phyloP scores from a whole-genome alignment of 2,113 vertebrate species.

The Penelope pileata region DNA sequence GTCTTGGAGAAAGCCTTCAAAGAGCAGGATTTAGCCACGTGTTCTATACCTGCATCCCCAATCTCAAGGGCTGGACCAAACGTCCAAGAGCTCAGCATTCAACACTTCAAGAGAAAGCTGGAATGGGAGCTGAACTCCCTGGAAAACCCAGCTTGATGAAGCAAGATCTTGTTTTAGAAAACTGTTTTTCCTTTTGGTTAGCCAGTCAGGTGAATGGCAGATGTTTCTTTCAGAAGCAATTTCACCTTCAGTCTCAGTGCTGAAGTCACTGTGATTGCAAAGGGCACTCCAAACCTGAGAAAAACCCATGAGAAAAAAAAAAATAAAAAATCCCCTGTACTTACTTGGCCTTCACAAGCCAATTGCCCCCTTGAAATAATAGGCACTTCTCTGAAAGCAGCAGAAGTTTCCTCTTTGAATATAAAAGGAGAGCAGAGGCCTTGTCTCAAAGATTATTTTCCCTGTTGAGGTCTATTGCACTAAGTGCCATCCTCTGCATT shows the following conservation, averaged over 20 bases:
- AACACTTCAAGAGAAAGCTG: neutral
- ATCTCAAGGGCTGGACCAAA: neutral
- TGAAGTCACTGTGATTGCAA: neutral
- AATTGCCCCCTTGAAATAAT: slow-evolving; percentile 6
- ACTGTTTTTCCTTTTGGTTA: neutral
- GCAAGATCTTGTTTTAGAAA: neutral
- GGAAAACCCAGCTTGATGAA: neutral
- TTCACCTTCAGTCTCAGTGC: neutral
- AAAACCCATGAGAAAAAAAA: neutral
- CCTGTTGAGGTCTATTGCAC: neutral
- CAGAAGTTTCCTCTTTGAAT: neutral
- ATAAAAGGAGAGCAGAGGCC: neutral
- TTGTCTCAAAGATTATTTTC: neutral
- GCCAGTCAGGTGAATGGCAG: neutral
- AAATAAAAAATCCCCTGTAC: neutral
- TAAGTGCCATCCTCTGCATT: neutral
- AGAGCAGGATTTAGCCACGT: neutral
- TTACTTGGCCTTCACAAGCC: neutral
- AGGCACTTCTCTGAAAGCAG: neutral
- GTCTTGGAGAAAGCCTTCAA: slow-evolving; percentile 56
- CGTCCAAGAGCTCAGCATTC: neutral
- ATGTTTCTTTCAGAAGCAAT: neutral
- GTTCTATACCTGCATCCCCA: neutral
- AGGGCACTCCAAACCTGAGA: neutral
- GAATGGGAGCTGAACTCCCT: neutral